Percentiles rank a stretch among this genome's conserved stretches.
Evolutionary conservation across 2,113 vertebrate genomes (phyloP).

Genomic region (human (Homo sapiens)): GRCh38 chr1:236460501-236461000

Average conservation of each 20-base stretch:
- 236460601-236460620: background rate
- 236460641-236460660: background rate
- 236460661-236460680: background rate
- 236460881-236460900: no score
- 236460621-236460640: background rate
- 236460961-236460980: no score
- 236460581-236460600: background rate
- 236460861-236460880: no score
- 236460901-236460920: no score
- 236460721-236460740: background rate
- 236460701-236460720: background rate
- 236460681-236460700: background rate
- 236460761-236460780: background rate
- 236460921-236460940: no score
- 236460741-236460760: background rate
- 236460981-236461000: no score
- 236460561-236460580: background rate
- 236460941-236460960: no score
- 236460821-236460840: no score
- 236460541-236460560: background rate
- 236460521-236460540: background rate
- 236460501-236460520: background rate
- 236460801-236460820: background rate
- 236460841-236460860: no score
- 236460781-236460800: background rate